Evolutionary conservation across 1,140 invertebrate genomes (phyloP), one percentile per base, ranked within the genome.

Genomic region (Cotesia typhae): DNA sequence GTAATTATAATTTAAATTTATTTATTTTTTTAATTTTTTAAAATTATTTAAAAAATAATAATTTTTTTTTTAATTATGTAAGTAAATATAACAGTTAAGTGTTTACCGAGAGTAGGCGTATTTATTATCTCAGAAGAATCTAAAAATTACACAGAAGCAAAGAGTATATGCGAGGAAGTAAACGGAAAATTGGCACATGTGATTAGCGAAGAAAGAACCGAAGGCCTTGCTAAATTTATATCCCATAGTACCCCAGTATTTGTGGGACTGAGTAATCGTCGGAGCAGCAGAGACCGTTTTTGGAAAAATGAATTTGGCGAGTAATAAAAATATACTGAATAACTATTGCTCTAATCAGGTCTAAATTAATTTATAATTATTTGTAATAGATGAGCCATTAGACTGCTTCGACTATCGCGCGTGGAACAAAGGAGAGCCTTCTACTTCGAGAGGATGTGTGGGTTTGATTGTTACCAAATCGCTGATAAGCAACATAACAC

Each of bases 381-480:
- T 14, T 14, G 14, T 14, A 14, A 53, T 53, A 88, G 91, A 87
- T 47, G 86, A 90, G 67, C 76, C 82, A 4, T 67, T 93, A 65
- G 83, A 84, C 4, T 93, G 91, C 77, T 87, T 87, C 0, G 84
- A 87, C 4, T 92, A 88, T 76, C 84, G 90, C 38, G 91, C 90
- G 9, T 93, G 91, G 92, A 90, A 88, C 1, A 88, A 89, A 4
- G 89, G 89, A 0, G 88, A 92, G 75, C 92, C 92, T 0, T 76
- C 82, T 1, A 75, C 81, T 28, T 83, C 83, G 10, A 85, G 88
- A 66, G 87, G 90, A 52, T 93, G 92, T 71, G 89, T 89, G 0
- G 81, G 85, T n/a, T 76, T 92, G 5, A 87, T 88, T 36, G 69
- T 63, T 14, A 1, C 38, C 5, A 51, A 67, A 36, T 63, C 55